These are phyloP conservation scores for Alcedo quadribrachys DNA, from an alignment of 2,797 vertebrate species.

Conservation along the genomic window DNA sequence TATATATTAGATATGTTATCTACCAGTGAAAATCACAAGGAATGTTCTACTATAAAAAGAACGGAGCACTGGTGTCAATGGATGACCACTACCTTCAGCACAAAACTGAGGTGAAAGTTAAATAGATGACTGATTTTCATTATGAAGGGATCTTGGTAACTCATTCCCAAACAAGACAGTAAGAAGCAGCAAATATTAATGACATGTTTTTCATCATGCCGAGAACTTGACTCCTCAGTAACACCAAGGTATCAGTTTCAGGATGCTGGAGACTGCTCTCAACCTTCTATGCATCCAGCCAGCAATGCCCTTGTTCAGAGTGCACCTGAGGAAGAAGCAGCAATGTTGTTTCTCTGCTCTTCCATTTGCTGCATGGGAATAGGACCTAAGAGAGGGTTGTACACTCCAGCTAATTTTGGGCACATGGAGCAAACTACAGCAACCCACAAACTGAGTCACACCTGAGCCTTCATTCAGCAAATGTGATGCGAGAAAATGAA, in stretches of 20 bases:
- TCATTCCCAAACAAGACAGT: background rate
- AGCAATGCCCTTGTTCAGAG: background rate
- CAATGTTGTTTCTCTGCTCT: background rate
- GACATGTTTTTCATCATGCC: background rate
- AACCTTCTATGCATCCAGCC: background rate
- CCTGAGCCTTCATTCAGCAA: background rate
- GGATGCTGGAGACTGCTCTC: background rate
- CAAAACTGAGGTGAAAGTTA: background rate
- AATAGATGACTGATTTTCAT: background rate
- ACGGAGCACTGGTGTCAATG: background rate
- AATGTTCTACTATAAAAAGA: background rate
- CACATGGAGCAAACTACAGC: background rate
- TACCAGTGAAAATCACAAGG: background rate
- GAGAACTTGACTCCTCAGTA: background rate
- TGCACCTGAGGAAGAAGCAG: background rate
- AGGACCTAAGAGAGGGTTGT: too few relatives aligned
- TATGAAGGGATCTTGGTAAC: background rate
- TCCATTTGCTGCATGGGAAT: background rate
- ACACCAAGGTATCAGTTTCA: background rate
- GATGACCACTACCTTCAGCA: background rate
- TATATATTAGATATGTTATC: fast-evolving
- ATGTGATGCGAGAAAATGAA: background rate
- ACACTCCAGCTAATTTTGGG: background rate
- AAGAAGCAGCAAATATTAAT: background rate
- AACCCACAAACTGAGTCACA: background rate